phyloP scores from a whole-genome alignment of 2,797 vertebrate species.

The Hoplostethus mediterraneus region DNA sequence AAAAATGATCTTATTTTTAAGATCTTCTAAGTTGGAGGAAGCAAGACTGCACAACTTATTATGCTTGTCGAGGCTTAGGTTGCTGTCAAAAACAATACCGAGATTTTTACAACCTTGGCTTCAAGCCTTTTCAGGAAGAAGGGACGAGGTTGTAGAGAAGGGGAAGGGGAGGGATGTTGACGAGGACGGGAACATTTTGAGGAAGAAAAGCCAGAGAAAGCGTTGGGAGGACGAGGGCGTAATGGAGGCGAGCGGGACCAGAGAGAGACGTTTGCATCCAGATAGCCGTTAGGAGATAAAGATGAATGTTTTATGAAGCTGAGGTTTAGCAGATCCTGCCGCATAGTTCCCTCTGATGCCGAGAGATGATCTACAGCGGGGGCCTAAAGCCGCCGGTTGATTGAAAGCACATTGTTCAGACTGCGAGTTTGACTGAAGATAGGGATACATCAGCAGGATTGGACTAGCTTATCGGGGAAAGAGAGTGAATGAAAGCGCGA shows the following conservation, averaged over 20 bases:
- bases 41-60: no score
- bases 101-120: neutral
- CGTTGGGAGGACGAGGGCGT: no score
- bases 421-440: conserved; percentile 55
- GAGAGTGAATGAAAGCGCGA: conserved; percentile 43
- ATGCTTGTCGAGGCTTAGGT: no score
- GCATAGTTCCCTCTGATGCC: conserved; percentile 41
- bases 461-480: conserved; percentile 58
- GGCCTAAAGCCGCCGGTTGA: conserved; percentile 45
- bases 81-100: no score
- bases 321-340: conserved; percentile 42
- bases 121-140: conserved; percentile 5
- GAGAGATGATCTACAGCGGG: conserved; percentile 65
- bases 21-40: no score
- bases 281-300: conserved; percentile 21
- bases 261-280: conserved; percentile 32
- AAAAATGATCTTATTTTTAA: no score
- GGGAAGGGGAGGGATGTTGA: neutral
- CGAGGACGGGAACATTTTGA: conserved; percentile 9
- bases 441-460: conserved; percentile 63
- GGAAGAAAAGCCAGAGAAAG: conserved; percentile 8
- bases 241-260: neutral
- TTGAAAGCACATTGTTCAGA: conserved; percentile 50
- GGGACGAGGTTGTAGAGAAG: neutral
- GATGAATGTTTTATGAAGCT: conserved; percentile 65